These are phyloP conservation scores for Anguilla pacifica DNA, from an alignment of 2,797 vertebrate genomes.

Conservation along the genomic window DNA sequence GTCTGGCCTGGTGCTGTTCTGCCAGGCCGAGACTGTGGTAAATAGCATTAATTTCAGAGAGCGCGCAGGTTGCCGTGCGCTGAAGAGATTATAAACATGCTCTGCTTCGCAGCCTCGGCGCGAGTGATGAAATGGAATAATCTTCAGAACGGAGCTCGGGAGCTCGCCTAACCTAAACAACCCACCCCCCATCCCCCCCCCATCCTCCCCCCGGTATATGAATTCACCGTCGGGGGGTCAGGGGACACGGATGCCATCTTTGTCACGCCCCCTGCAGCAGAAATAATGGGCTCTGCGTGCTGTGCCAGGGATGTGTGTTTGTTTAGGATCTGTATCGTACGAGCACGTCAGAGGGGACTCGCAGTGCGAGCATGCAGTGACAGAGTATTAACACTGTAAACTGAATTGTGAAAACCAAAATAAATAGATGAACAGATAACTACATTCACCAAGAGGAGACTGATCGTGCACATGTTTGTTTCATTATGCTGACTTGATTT, in stretches of 20 bases:
- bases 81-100: conserved; percentile 35
- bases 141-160: conserved; percentile 32
- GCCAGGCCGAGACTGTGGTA: neutral
- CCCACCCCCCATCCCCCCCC: neutral
- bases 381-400: neutral
- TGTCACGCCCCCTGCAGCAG: conserved; percentile 39
- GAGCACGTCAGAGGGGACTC: conserved; percentile 11
- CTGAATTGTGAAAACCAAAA: neutral
- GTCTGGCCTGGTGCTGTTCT: neutral
- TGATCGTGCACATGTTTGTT: neutral
- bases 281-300: conserved; percentile 51
- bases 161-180: conserved; percentile 51
- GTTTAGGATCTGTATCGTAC: conserved; percentile 41
- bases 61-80: conserved; percentile 25
- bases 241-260: conserved; percentile 45
- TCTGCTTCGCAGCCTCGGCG: conserved; percentile 26
- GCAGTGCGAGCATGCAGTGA: neutral
- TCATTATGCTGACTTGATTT: neutral
- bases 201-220: conserved; percentile 42
- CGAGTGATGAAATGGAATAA: conserved; percentile 45
- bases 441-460: neutral
- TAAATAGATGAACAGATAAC: neutral
- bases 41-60: conserved; percentile 23
- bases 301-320: conserved; percentile 57
- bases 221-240: conserved; percentile 55